These are phyloP conservation scores for Bellardia pandia DNA, from an alignment of 2,888 invertebrate genomes.

Conservation along the genomic window DNA sequence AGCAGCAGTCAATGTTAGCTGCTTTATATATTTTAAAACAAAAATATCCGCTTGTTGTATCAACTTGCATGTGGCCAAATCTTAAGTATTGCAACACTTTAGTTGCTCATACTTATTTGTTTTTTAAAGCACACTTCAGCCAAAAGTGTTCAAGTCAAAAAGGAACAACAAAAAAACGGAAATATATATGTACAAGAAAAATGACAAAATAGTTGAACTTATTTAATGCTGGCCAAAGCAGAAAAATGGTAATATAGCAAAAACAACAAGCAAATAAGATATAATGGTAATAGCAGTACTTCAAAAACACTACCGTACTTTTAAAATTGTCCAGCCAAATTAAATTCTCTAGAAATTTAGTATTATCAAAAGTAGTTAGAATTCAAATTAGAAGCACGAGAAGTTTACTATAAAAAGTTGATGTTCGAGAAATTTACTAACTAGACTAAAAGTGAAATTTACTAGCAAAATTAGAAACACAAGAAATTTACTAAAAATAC, in stretches of 20 bases:
- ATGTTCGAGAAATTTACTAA: too few relatives aligned
- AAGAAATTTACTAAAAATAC: too few relatives aligned
- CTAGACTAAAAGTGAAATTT: too few relatives aligned
- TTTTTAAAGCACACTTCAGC: slow-evolving; percentile 16
- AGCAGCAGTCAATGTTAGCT: slow-evolving; percentile 52
- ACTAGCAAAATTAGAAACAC: too few relatives aligned
- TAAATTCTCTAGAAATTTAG: too few relatives aligned
- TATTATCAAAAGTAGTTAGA: too few relatives aligned
- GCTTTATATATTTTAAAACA: slow-evolving; percentile 5
- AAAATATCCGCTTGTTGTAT: slow-evolving; percentile 4
- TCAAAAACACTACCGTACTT: slow-evolving; percentile 3
- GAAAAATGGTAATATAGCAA: not conserved
- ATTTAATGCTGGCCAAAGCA: slow-evolving; percentile 25
- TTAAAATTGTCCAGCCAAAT: not conserved
- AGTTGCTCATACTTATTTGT: not conserved
- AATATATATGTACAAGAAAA: not conserved
- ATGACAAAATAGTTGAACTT: slow-evolving; percentile 54
- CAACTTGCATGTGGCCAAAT: slow-evolving; percentile 31
- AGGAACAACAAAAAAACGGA: slow-evolving; percentile 26
- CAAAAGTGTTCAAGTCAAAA: slow-evolving; percentile 26
- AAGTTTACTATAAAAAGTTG: too few relatives aligned
- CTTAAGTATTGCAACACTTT: slow-evolving; percentile 47
- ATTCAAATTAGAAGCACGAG: too few relatives aligned
- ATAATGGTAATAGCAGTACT: not conserved
- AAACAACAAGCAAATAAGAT: not conserved